A percentile compares a stretch with the other conserved stretches of the same genome.
phyloP scores from a whole-genome alignment of 1,140 invertebrate species.

The Probaryconus sp. region DNA sequence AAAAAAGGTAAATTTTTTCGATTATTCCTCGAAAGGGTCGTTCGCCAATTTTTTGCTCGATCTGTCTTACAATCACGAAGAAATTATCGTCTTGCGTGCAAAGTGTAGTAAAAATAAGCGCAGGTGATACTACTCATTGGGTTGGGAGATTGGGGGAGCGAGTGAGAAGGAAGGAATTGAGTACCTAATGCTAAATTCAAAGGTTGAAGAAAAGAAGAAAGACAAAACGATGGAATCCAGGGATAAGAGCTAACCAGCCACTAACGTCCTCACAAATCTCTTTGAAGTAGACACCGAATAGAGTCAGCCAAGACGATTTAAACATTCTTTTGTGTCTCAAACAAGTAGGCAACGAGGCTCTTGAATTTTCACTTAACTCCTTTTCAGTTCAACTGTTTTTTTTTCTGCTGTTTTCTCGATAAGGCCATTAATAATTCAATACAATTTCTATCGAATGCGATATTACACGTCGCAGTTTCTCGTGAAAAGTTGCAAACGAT shows the following conservation, averaged over 20 bases:
- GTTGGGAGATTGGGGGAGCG: background rate
- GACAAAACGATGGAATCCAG: constrained; percentile 19
- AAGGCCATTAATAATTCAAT: background rate
- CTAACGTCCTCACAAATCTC: constrained; percentile 52
- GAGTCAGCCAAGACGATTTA: constrained; percentile 43
- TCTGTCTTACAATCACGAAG: background rate
- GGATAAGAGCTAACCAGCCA: constrained; percentile 43
- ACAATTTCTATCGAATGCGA: background rate
- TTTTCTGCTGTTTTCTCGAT: background rate
- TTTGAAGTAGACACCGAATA: constrained; percentile 50
- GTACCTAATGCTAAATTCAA: constrained; percentile 37
- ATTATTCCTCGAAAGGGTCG: too few species aligned
- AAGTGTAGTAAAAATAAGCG: constrained; percentile 1
- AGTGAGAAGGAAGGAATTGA: background rate
- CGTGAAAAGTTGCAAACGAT: background rate
- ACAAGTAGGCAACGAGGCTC: constrained; percentile 19
- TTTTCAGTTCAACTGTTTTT: constrained; percentile 16
- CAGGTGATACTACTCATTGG: background rate
- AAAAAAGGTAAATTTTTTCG: too few species aligned
- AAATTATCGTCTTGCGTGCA: constrained; percentile 1
- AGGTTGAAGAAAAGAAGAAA: constrained; percentile 21
- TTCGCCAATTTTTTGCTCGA: background rate
- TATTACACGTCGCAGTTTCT: background rate
- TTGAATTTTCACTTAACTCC: constrained; percentile 33
- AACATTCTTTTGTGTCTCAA: constrained; percentile 49